These are phyloP conservation scores for Clarias fuscus DNA, from an alignment of 2,797 vertebrate genomes.

Conservation along the genomic window DNA sequence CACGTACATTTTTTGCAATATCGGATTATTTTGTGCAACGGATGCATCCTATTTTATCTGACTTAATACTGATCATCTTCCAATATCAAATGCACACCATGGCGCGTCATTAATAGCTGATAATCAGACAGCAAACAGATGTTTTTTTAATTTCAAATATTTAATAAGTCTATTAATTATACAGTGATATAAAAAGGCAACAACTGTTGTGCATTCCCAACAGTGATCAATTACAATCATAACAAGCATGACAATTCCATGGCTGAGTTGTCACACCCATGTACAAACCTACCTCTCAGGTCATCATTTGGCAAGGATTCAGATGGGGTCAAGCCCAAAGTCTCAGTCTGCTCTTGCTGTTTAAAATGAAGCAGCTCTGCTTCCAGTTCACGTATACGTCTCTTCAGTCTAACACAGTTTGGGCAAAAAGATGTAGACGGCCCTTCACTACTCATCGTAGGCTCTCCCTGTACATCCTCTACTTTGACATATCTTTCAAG, in stretches of 20 bases:
- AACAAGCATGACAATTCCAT: conserved; percentile 32
- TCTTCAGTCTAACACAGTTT: conserved; percentile 91
- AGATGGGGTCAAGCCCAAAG: conserved; percentile 64
- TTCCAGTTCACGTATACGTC: conserved; percentile 90
- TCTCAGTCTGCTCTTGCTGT: conserved; percentile 75
- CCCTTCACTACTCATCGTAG: conserved; percentile 68
- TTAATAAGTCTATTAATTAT: conserved; percentile 35
- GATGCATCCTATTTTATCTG: neutral
- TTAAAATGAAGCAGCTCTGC: conserved; percentile 86
- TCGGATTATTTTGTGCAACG: neutral
- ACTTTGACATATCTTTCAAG: conserved; percentile 76
- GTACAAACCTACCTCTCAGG: conserved; percentile 81
- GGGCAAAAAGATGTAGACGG: conserved; percentile 94
- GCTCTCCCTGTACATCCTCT: conserved; percentile 79
- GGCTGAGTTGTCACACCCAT: conserved; percentile 26
- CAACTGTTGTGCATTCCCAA: neutral
- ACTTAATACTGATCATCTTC: neutral
- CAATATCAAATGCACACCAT: neutral
- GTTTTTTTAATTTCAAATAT: conserved; percentile 20
- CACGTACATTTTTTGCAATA: neutral
- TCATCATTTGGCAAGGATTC: conserved; percentile 87
- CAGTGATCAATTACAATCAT: neutral
- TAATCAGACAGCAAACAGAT: conserved; percentile 38
- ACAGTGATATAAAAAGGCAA: conserved; percentile 21
- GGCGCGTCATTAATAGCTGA: neutral